phyloP scores from a whole-genome alignment of 2,888 invertebrate genomes.

The Megamerina dolium region DNA sequence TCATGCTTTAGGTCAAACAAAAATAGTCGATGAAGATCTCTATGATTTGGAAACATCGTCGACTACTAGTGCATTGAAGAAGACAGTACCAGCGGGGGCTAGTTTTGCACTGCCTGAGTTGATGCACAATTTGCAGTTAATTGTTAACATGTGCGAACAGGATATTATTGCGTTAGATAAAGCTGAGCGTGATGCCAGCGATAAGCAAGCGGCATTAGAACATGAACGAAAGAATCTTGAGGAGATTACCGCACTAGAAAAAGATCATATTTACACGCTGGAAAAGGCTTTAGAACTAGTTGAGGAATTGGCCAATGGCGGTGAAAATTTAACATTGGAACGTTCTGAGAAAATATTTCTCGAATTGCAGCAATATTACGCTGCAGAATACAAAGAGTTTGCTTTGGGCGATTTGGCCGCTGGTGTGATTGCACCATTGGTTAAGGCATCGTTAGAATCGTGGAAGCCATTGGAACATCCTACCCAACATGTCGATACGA shows the following conservation, averaged over 20 bases:
- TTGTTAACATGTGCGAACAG: constrained; percentile 92
- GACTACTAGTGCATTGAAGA: constrained; percentile 8
- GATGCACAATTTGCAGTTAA: constrained; percentile 81
- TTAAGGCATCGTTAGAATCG: constrained; percentile 65
- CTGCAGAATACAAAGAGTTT: constrained; percentile 76
- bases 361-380: constrained; percentile 56
- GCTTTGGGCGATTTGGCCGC: constrained; percentile 78
- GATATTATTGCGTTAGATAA: constrained; percentile 85
- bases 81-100: constrained; percentile 29
- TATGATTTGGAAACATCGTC: constrained; percentile 58
- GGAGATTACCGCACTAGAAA: constrained; percentile 64
- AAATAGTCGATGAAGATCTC: constrained; percentile 54
- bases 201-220: constrained; percentile 70
- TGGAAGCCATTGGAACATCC: constrained; percentile 78
- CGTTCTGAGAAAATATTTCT: constrained; percentile 49
- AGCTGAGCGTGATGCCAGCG: constrained; percentile 68
- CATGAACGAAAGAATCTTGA: constrained; percentile 70
- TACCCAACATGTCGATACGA: constrained; percentile 58
- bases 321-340: constrained; percentile 42
- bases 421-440: constrained; percentile 74
- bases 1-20: constrained; percentile 74
- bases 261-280: constrained; percentile 64
- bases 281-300: constrained; percentile 64
- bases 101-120: constrained; percentile 83
- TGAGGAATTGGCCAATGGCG: constrained; percentile 51